A percentile compares a stretch with the other conserved stretches of the same genome.
These are phyloP conservation scores for Cydia splendana DNA, from an alignment of 1,140 invertebrate genomes.

Conservation along the genomic window DNA sequence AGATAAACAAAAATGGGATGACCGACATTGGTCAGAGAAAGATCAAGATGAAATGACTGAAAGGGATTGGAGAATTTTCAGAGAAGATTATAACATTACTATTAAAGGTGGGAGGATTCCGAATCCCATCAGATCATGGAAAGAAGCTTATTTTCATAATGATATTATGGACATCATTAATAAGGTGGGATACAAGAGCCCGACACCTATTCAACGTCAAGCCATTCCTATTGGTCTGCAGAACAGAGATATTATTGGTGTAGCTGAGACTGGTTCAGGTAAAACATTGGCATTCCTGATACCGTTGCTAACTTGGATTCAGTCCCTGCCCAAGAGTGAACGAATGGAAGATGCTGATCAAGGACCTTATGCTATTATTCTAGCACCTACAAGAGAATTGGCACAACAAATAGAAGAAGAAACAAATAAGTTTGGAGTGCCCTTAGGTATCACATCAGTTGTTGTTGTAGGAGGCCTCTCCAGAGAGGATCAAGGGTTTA, in stretches of 20 bases:
- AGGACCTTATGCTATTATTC: slow-evolving; percentile 99
- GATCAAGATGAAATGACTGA: slow-evolving; percentile 97
- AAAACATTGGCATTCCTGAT: slow-evolving; percentile 99
- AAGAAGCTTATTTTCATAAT: slow-evolving; percentile 94
- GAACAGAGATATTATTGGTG: slow-evolving; percentile 99
- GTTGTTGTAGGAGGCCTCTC: slow-evolving; percentile 99
- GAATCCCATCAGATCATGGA: slow-evolving; percentile 97
- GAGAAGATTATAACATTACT: slow-evolving; percentile 99
- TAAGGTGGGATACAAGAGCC: slow-evolving; percentile 97
- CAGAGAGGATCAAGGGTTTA: slow-evolving; percentile 98
- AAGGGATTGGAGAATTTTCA: slow-evolving; percentile 99
- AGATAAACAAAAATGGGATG: slow-evolving; percentile 99
- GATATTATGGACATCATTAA: slow-evolving; percentile 98
- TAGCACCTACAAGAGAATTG: slow-evolving; percentile 99
- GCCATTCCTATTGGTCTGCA: slow-evolving; percentile 99
- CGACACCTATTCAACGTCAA: slow-evolving; percentile 99
- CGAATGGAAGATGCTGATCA: slow-evolving; percentile 94
- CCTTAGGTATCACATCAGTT: slow-evolving; percentile 96
- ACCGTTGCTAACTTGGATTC: slow-evolving; percentile 98
- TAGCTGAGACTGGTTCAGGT: slow-evolving; percentile 98
- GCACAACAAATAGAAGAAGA: slow-evolving; percentile 99
- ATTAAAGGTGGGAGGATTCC: slow-evolving; percentile 99
- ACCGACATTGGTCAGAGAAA: slow-evolving; percentile 99
- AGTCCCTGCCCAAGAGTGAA: slow-evolving; percentile 97
- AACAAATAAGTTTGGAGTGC: slow-evolving; percentile 97